These are phyloP conservation scores for Nyctalus aviator DNA, from an alignment of 2,797 vertebrate genomes.

Conservation along the genomic window DNA sequence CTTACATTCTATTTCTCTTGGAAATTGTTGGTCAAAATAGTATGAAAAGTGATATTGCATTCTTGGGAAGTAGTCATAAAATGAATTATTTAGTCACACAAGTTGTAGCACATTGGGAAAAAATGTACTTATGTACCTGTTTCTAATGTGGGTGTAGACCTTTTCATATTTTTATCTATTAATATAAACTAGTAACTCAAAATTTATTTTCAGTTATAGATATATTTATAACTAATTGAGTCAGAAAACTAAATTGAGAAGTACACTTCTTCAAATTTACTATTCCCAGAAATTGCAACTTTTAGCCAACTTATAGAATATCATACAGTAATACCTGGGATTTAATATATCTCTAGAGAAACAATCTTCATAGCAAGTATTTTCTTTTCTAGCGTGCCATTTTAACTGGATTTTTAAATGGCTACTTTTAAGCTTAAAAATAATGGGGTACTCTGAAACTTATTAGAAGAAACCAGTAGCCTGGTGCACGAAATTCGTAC, in stretches of 20 bases:
- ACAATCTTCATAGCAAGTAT: neutral
- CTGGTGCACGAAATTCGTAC: too few relatives aligned
- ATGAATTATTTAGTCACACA: constrained; percentile 50
- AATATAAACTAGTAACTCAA: constrained; percentile 35
- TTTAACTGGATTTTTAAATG: constrained; percentile 33
- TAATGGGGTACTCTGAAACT: neutral
- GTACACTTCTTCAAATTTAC: neutral
- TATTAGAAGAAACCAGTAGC: neutral
- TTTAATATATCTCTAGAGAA: constrained; percentile 25
- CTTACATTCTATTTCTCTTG: constrained; percentile 43
- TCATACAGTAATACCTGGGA: neutral
- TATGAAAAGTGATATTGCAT: constrained; percentile 23
- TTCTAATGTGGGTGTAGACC: neutral
- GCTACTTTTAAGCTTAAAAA: constrained; percentile 49
- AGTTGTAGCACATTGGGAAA: constrained; percentile 17
- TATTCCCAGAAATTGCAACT: neutral
- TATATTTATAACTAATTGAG: constrained; percentile 42
- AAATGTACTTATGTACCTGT: constrained; percentile 7
- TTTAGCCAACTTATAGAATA: neutral
- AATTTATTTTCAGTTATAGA: neutral
- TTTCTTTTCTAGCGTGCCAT: neutral
- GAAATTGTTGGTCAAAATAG: neutral
- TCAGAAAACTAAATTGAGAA: constrained; percentile 18
- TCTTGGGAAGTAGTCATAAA: constrained; percentile 17
- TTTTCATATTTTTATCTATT: constrained; percentile 32